Conservation (phyloP, 2,797 vertebrate species). For the Sebastes hubbsi region DNA sequence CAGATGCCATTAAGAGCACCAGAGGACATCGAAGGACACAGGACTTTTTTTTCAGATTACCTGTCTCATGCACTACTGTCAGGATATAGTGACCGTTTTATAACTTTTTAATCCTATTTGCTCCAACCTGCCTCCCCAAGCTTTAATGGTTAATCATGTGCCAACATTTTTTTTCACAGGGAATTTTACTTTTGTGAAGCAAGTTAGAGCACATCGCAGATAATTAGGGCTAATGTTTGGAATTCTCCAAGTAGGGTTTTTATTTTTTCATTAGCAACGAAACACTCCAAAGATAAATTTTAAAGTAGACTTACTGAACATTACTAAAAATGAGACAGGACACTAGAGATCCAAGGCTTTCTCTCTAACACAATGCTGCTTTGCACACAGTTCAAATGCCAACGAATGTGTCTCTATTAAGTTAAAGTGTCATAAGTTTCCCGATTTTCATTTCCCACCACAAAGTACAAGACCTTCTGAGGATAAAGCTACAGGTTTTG, state of each 20-base stretch:
- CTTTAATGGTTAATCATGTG: constrained; percentile 2
- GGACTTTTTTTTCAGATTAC: too few species aligned
- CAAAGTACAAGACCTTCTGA: background rate
- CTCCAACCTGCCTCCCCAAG: too few species aligned
- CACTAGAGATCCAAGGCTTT: background rate
- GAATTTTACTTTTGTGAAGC: constrained; percentile 38
- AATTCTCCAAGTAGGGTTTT: constrained; percentile 39
- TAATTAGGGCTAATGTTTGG: constrained; percentile 55
- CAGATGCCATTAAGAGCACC: too few species aligned
- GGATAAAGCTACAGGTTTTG: background rate
- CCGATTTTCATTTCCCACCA: background rate
- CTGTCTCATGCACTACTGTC: background rate
- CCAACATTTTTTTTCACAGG: constrained; percentile 8
- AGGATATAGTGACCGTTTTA: background rate
- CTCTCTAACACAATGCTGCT: background rate
- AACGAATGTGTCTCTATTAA: background rate
- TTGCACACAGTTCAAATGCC: background rate
- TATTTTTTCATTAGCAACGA: constrained; percentile 30
- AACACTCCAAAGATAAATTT: constrained; percentile 22
- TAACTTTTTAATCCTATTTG: background rate
- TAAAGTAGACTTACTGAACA: constrained; percentile 17
- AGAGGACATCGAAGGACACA: too few species aligned
- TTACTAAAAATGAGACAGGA: constrained; percentile 7
- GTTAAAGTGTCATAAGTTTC: background rate
- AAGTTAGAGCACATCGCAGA: constrained; percentile 36